phyloP scores from a whole-genome alignment of 2,888 invertebrate species.

The Pomacea canaliculata region DNA sequence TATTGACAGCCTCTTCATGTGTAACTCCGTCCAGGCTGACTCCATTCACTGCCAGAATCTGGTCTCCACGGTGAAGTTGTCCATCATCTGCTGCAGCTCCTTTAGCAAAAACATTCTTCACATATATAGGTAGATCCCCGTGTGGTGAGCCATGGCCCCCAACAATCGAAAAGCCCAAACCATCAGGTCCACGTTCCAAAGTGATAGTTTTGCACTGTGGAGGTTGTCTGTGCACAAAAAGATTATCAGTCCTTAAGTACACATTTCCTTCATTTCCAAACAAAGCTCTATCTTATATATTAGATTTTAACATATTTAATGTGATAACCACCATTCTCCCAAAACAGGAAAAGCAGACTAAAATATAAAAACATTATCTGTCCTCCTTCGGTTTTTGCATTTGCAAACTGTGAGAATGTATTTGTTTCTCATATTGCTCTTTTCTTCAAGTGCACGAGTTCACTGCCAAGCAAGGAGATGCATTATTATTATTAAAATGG shows the following conservation, averaged over 20 bases:
- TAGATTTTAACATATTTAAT: too few species aligned
- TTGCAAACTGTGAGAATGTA: too few species aligned
- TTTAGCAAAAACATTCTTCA: slow-evolving; percentile 75
- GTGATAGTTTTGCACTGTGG: slow-evolving; percentile 66
- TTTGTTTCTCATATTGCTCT: too few species aligned
- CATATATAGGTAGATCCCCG: slow-evolving; percentile 74
- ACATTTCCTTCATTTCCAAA: too few species aligned
- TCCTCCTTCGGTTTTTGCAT: too few species aligned
- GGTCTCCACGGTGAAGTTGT: slow-evolving; percentile 90
- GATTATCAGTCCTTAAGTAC: not conserved
- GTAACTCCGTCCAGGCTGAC: slow-evolving; percentile 75
- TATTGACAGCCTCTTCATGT: slow-evolving; percentile 87
- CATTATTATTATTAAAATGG: too few species aligned
- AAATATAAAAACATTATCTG: too few species aligned
- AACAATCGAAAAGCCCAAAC: slow-evolving; percentile 75
- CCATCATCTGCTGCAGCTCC: slow-evolving; percentile 87
- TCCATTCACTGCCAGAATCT: slow-evolving; percentile 90
- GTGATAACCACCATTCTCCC: too few species aligned
- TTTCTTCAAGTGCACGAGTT: too few species aligned
- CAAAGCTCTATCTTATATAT: too few species aligned
- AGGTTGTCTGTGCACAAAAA: slow-evolving; percentile 42
- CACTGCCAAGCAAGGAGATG: too few species aligned
- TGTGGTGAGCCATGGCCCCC: slow-evolving; percentile 73
- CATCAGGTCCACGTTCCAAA: slow-evolving; percentile 72
- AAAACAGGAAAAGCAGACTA: too few species aligned